phyloP scores from a whole-genome alignment of 2,888 invertebrate genomes.

The Hemithea aestivaria region DNA sequence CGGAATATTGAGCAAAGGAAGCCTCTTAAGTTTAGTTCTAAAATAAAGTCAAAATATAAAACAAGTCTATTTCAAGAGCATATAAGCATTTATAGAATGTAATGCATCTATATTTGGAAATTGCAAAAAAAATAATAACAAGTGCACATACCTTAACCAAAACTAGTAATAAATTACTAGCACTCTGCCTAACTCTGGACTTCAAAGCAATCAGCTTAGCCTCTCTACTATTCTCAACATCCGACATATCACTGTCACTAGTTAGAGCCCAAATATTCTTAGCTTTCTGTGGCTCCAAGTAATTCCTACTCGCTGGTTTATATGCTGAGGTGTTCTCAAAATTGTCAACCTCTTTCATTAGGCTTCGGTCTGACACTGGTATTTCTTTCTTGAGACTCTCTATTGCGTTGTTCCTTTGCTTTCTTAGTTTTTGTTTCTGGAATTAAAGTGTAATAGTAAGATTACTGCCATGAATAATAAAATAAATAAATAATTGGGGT shows the following conservation, averaged over 20 bases:
- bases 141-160: constrained; percentile 73
- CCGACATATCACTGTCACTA: constrained; percentile 84
- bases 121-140: no score
- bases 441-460: no score
- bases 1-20: no score
- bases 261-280: constrained; percentile 65
- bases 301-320: constrained; percentile 58
- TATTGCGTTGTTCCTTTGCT: constrained; percentile 68
- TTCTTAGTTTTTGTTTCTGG: constrained; percentile 72
- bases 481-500: no score
- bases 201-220: constrained; percentile 70
- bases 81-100: no score
- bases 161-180: constrained; percentile 80
- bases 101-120: no score
- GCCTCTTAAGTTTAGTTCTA: no score
- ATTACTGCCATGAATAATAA: no score
- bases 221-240: constrained; percentile 77
- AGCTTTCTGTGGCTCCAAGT: constrained; percentile 50
- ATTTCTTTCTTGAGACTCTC: constrained; percentile 69
- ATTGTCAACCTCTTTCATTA: constrained; percentile 63
- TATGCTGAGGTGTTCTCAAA: constrained; percentile 63
- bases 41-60: no score
- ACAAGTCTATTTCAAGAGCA: no score
- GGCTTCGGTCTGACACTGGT: constrained; percentile 62
- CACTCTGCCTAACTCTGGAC: constrained; percentile 83